These are phyloP conservation scores for Trichonephila inaurata DNA, from an alignment of 1,140 invertebrate genomes.

Conservation along the genomic window DNA sequence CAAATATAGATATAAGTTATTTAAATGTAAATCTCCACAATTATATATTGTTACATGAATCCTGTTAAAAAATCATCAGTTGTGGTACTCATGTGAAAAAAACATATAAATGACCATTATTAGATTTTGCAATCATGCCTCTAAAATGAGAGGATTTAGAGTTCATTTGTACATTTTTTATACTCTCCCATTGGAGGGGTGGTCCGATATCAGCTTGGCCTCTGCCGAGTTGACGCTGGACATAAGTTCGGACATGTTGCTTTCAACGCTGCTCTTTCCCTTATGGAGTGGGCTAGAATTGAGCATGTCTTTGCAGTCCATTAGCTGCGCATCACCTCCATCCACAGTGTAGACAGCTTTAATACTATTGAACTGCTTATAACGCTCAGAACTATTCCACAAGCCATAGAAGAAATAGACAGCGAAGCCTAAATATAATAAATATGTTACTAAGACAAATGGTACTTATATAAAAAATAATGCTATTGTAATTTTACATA, in stretches of 20 bases:
- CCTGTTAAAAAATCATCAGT: background rate
- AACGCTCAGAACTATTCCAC: slow-evolving; percentile 86
- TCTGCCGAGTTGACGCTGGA: slow-evolving; percentile 56
- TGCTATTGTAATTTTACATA: background rate
- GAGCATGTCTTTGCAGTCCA: slow-evolving; percentile 15
- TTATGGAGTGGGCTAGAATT: slow-evolving; percentile 12
- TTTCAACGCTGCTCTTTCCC: slow-evolving; percentile 67
- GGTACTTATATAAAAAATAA: background rate
- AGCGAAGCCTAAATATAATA: slow-evolving; percentile 84
- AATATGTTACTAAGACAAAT: background rate
- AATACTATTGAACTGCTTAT: slow-evolving; percentile 60
- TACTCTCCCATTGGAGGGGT: slow-evolving; percentile 51
- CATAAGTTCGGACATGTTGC: slow-evolving; percentile 72
- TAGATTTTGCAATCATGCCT: slow-evolving; percentile 6
- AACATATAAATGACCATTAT: background rate
- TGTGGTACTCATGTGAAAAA: background rate
- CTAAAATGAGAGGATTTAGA: background rate
- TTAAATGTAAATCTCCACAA: background rate
- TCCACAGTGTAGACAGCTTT: slow-evolving; percentile 51
- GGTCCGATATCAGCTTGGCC: slow-evolving; percentile 54
- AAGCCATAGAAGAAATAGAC: slow-evolving; percentile 97
- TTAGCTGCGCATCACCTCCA: slow-evolving; percentile 15
- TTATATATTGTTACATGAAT: background rate
- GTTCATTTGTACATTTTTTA: slow-evolving; percentile 12
- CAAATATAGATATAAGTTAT: background rate